These are phyloP conservation scores for Calycopis cecrops DNA, from an alignment of 1,140 invertebrate species.

Conservation along the genomic window DNA sequence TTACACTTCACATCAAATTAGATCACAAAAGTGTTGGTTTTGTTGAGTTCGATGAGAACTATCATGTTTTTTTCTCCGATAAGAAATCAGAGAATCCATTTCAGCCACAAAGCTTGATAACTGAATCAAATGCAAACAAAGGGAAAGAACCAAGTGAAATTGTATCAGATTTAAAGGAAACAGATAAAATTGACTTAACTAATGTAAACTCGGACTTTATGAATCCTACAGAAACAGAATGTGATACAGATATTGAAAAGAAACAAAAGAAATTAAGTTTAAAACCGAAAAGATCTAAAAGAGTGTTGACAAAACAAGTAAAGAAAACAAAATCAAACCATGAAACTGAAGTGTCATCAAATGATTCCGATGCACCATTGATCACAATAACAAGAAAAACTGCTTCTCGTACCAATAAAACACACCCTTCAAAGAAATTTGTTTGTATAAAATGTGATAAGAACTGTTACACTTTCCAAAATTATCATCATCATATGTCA, in stretches of 20 bases:
- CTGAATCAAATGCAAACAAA: constrained; percentile 8
- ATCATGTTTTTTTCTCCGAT: constrained; percentile 51
- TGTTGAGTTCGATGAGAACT: constrained; percentile 59
- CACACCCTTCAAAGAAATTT: constrained; percentile 31
- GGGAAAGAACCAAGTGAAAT: background rate
- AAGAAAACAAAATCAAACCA: constrained; percentile 18
- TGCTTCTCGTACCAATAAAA: background rate
- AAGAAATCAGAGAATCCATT: constrained; percentile 43
- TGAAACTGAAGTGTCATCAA: constrained; percentile 18
- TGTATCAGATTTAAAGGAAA: background rate
- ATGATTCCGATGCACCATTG: constrained; percentile 39
- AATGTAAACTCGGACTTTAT: constrained; percentile 21
- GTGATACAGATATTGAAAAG: constrained; percentile 32
- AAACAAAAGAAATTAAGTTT: background rate
- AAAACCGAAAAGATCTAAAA: constrained; percentile 17
- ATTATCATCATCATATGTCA: constrained; percentile 51
- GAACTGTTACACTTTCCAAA: constrained; percentile 57
- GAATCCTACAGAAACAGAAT: constrained; percentile 35
- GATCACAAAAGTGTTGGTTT: constrained; percentile 49
- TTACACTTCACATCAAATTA: constrained; percentile 56
- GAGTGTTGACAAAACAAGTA: constrained; percentile 20
- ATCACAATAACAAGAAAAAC: constrained; percentile 18
- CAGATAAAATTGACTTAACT: background rate
- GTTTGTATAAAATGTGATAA: constrained; percentile 50
- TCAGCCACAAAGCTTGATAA: constrained; percentile 18